Conservation (phyloP, 1,140 invertebrate species). For the Drosophila kepulauana region DNA sequence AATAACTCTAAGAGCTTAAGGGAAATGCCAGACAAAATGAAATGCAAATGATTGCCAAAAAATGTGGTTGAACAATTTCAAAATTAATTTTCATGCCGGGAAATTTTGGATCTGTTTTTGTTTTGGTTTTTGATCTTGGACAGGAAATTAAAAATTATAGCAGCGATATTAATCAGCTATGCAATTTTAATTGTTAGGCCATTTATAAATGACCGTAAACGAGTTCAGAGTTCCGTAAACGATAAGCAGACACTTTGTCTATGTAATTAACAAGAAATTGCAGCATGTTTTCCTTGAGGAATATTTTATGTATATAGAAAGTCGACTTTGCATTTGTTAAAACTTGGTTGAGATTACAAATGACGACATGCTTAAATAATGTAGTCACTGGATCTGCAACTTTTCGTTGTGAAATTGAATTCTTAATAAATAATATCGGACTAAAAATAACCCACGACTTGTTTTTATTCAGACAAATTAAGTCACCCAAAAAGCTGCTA, state of each 20-base stretch:
- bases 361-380: neutral
- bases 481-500: neutral
- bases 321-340: neutral
- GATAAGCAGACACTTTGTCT: neutral
- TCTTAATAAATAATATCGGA: neutral
- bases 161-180: constrained; percentile 5
- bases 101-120: constrained; percentile 9
- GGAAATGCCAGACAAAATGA: constrained; percentile 60
- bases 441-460: neutral
- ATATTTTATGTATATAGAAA: neutral
- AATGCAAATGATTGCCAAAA: constrained; percentile 71
- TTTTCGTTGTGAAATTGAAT: neutral
- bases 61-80: constrained; percentile 36
- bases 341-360: neutral
- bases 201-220: constrained; percentile 10
- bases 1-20: constrained; percentile 35
- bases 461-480: neutral
- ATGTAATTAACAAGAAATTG: neutral
- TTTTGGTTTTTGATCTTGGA: constrained; percentile 2
- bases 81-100: constrained; percentile 30
- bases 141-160: constrained; percentile 41
- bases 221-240: neutral
- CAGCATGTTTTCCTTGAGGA: neutral
- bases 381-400: neutral
- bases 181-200: constrained; percentile 19